phyloP scores from a whole-genome alignment of 2,113 vertebrate genomes.

The Lepus europaeus region DNA sequence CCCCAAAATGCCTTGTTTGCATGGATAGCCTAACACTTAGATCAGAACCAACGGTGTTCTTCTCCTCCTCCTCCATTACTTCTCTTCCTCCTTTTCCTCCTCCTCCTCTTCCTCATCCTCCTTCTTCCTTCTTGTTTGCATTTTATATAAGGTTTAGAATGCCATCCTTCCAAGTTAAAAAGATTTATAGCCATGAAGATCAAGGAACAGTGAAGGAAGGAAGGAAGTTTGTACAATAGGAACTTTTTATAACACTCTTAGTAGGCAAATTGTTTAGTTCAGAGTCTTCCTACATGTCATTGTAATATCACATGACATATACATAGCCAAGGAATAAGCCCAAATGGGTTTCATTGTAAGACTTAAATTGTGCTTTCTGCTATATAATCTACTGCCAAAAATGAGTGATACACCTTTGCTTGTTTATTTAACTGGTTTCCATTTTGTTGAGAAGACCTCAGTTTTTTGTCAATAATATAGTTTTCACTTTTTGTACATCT shows the following conservation, averaged over 20 bases:
- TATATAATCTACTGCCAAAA: background rate
- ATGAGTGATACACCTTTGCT: background rate
- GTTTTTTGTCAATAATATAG: background rate
- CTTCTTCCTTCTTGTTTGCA: background rate
- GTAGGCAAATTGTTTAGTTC: background rate
- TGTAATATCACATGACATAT: background rate
- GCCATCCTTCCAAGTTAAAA: background rate
- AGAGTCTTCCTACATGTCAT: background rate
- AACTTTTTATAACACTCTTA: background rate
- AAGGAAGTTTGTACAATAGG: background rate
- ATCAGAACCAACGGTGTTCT: background rate
- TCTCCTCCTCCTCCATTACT: no score
- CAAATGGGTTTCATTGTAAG: background rate
- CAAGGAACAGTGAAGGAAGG: background rate
- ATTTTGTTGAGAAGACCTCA: background rate
- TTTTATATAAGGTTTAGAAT: constrained; percentile 46
- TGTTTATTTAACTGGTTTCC: background rate
- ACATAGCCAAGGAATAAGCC: constrained; percentile 4
- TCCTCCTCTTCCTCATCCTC: background rate
- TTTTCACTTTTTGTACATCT: background rate
- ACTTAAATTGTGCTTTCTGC: background rate
- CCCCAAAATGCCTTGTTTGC: background rate
- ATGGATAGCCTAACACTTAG: background rate
- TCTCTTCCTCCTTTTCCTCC: no score
- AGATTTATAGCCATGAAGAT: background rate